Percentiles rank a stretch among this genome's conserved stretches.
Evolutionary conservation across 2,797 vertebrate species (phyloP).

Genomic region (Darevskia nairensis): DNA sequence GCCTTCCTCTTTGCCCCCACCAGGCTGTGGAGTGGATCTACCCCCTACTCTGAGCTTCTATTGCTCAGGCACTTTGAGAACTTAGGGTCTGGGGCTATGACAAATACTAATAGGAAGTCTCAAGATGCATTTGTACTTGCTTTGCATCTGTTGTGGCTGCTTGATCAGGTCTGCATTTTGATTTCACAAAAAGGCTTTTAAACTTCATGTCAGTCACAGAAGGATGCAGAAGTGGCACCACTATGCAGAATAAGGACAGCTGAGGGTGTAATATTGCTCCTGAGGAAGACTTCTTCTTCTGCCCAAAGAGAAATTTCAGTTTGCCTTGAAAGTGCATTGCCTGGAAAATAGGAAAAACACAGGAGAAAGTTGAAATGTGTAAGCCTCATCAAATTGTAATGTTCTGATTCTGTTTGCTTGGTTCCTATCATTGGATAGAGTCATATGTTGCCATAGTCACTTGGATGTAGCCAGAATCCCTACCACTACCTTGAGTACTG

Average conservation of each 20-base stretch:
- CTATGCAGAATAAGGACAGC: constrained; percentile 93
- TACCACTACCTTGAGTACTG: not conserved
- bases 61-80: too few species aligned
- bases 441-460: not conserved
- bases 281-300: constrained; percentile 88
- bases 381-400: rapidly evolving
- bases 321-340: constrained; percentile 97
- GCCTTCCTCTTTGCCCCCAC: too few species aligned
- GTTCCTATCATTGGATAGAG: not conserved
- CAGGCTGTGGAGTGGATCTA: too few species aligned
- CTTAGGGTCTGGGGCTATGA: too few species aligned
- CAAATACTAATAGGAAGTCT: not conserved
- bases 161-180: constrained; percentile 82
- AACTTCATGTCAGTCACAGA: constrained; percentile 85
- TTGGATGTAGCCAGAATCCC: not conserved
- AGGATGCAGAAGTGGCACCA: constrained; percentile 89
- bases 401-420: not conserved
- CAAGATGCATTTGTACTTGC: constrained; percentile 77
- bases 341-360: constrained; percentile 71
- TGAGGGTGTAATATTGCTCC: constrained; percentile 85
- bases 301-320: constrained; percentile 92
- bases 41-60: too few species aligned
- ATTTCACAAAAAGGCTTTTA: constrained; percentile 86
- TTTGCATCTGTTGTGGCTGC: constrained; percentile 74
- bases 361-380: not conserved